Base-by-base conservation (phyloP, 2,113 vertebrate species). In the Thinocorus orbignyianus region DNA sequence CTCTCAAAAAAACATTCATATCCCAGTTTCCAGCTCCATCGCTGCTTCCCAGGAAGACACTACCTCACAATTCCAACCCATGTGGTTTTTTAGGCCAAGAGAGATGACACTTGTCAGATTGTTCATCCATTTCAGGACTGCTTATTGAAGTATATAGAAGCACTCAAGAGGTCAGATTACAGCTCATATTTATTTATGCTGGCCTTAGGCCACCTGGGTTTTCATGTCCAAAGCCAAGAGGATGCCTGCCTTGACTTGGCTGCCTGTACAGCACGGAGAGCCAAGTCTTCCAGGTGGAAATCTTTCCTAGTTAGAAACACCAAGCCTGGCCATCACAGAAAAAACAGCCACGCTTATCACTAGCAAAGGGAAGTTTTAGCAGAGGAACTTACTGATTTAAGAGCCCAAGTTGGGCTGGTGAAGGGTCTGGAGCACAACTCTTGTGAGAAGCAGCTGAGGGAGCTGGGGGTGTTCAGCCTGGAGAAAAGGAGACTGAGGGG, bases 231-330 rank as follows among this genome's bases (percentile, higher is more conserved):
- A 71, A 89, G 57, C 78, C 81, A 93, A 72, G 17, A 26, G 14
- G 55, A 82, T 92, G 81, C 60, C 82, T 94, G 90, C 54, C 46
- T 30, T 8, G 35, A 78, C 81, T 81, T 91, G 81, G 65, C 73
- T 91, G 60, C 39, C 58, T 76, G 1, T 1, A 17, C 5, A 5
- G 42, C 2, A 46, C 0, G 1, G 71, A 61, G 17, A 54, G 76
- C 82, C 86, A 92, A 76, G 22, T 30, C 60, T 66, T 83, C 58
- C 88, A 93, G 72, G 72, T 62, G 54, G 64, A 93, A 88, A 77
- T n/a, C 68, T 73, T 91, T 73, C 58, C 49, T 20, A 26, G 25
- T 70, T 57, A 57, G 19, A 57, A 94, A 80, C 15, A 88, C 54
- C 54, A 52, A 91, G 69, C 10, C n/a, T 17, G 19, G 24, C 71